Percentiles rank a stretch among this genome's conserved stretches.
These are phyloP conservation scores for Grantiella picta DNA, from an alignment of 2,113 vertebrate genomes.

Conservation along the genomic window DNA sequence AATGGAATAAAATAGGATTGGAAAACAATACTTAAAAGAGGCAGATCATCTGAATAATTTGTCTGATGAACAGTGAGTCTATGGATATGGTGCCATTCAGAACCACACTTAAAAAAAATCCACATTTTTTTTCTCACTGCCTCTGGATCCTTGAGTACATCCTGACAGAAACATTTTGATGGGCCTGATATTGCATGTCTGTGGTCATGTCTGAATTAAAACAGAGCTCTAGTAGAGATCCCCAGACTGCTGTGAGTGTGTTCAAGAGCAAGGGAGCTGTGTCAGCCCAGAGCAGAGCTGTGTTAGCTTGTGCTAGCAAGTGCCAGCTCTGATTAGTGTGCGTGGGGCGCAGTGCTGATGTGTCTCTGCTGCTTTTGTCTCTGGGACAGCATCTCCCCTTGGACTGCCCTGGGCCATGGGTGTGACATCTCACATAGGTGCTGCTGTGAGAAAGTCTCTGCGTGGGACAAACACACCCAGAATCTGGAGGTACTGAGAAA, in stretches of 20 bases:
- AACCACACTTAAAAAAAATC: not conserved
- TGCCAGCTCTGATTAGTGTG: not conserved
- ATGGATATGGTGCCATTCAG: not conserved
- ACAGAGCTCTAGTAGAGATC: not conserved
- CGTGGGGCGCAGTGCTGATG: fast-evolving
- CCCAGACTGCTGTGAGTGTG: not conserved
- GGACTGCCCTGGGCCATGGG: not conserved
- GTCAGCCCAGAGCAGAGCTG: not conserved
- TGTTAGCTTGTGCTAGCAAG: not conserved
- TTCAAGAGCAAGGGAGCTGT: not conserved
- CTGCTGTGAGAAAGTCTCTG: not conserved
- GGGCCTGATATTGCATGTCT: not conserved
- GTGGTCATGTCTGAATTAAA: not conserved
- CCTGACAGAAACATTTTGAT: not conserved
- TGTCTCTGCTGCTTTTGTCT: not conserved
- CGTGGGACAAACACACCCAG: fast-evolving
- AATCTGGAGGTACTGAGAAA: not conserved
- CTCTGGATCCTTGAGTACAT: not conserved
- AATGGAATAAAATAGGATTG: not conserved
- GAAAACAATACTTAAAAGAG: not conserved
- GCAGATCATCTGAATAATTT: not conserved
- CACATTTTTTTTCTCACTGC: not conserved
- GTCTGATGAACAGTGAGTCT: fast-evolving
- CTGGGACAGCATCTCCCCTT: not conserved
- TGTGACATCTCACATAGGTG: fast-evolving